Evolutionary conservation across 30 jellyfish, hydroid and myxozoan genomes (phyloP).

Genomic region (Catostylus mosaicus): DNA sequence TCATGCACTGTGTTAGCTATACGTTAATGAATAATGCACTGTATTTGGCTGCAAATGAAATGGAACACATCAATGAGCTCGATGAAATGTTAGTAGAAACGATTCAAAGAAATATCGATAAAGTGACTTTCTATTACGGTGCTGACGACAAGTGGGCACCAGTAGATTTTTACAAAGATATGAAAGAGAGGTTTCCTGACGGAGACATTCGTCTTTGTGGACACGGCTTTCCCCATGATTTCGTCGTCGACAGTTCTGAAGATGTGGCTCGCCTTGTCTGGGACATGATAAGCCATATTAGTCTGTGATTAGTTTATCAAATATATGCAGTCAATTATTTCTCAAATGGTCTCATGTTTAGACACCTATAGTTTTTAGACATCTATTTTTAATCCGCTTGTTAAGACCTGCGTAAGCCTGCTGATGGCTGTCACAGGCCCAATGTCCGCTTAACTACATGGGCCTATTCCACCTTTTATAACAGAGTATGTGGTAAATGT

Average conservation of each 20-base stretch:
- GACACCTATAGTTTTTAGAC: too few relatives aligned
- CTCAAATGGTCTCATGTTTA: too few relatives aligned
- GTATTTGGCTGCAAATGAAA: constrained; percentile 78
- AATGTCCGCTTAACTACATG: too few relatives aligned
- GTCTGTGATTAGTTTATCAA: not conserved
- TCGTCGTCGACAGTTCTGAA: constrained; percentile 84
- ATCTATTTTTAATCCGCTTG: too few relatives aligned
- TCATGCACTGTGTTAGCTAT: constrained; percentile 58
- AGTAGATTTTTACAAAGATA: constrained; percentile 58
- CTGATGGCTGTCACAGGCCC: too few relatives aligned
- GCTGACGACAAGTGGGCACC: constrained; percentile 88
- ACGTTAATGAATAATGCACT: constrained; percentile 79
- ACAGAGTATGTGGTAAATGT: too few relatives aligned
- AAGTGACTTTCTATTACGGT: constrained; percentile 81
- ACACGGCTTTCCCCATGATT: constrained; percentile 79
- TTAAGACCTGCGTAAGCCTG: too few relatives aligned
- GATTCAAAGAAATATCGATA: constrained; percentile 31
- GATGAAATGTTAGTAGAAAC: constrained; percentile 45
- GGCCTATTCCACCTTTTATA: too few relatives aligned
- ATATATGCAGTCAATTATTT: too few relatives aligned
- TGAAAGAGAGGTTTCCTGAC: constrained; percentile 78
- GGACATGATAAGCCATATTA: constrained; percentile 39
- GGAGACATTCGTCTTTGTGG: constrained; percentile 74
- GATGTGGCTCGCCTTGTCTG: constrained; percentile 76
- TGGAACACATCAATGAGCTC: constrained; percentile 69